phyloP scores from a whole-genome alignment of 2,888 invertebrate species.

The Macrophya alboannulata region DNA sequence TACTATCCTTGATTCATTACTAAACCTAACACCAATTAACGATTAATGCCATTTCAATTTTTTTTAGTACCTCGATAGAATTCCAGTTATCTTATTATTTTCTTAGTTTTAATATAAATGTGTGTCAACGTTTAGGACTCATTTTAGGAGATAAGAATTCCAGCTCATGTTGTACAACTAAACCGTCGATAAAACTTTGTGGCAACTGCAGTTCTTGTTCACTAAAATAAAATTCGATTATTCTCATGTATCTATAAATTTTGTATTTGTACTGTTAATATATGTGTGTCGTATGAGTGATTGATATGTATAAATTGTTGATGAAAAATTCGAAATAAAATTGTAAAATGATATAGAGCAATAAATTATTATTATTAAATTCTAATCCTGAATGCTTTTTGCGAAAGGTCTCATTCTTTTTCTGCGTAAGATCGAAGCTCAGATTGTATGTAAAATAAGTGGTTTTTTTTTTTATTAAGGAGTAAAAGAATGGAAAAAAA shows the following conservation, averaged over 20 bases:
- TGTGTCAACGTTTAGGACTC: neutral
- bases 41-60: neutral
- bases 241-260: neutral
- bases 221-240: neutral
- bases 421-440: neutral
- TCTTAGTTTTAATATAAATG: neutral
- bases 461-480: neutral
- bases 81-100: neutral
- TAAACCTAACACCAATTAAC: neutral
- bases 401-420: neutral
- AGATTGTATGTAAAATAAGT: neutral
- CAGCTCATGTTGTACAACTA: neutral
- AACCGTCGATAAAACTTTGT: neutral
- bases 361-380: neutral
- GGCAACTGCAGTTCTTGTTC: neutral
- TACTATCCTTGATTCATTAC: neutral
- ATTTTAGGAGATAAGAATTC: neutral
- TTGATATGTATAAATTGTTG: neutral
- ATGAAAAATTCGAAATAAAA: neutral
- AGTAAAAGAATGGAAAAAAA: neutral
- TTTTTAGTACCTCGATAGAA: neutral
- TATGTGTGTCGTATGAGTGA: neutral
- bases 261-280: neutral
- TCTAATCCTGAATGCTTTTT: neutral
- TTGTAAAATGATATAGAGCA: neutral